Base-by-base conservation (phyloP, 1,140 invertebrate genomes). In the Drosophila nasuta region DNA sequence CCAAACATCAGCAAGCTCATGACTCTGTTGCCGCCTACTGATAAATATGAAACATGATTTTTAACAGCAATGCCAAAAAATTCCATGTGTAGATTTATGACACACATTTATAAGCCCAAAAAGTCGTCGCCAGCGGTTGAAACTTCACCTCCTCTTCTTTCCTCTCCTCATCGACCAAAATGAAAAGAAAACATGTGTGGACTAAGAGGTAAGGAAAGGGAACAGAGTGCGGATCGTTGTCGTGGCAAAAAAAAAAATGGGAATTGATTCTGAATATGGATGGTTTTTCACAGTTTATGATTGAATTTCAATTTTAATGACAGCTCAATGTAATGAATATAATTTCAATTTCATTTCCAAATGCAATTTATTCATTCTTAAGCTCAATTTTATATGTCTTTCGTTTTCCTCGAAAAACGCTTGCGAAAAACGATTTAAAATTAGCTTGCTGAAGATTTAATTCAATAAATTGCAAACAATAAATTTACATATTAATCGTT, bases 301-400 rank as follows among this genome's bases (percentile, higher is more conserved):
- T 70, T 75, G 66, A 75, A 70, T 70, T 57, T 64, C 66, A 70
- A 70, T 75, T 69, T 70, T 75, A 75, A 75, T 75, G 66, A 75
- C 72, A 69, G 72, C 65, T 69, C 72, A 70, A 69, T 70, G 62
- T 70, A 62, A 75, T 75, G 58, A 75, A 75, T 59, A 58, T 69
- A 59, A 58, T 70, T 63, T 70, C 43, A 70, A 58, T 75, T 75
- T 70, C 41, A 45, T 45, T 56, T 54, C 13, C 7, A 38, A 69
- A 62, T 49, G 30, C 43, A 69, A 68, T 56, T 65, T 65, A 33
- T 51, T 30, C 6, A 33, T n/a, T 48, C 45, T 41, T 11, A 35
- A 20, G 15, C 46, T 38, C 45, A 49, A 10, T 51, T 49, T 63
- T 33, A 46, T 46, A 46, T 30, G 15, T n/a, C 11, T 48, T 30